Conservation (phyloP, 1,140 invertebrate species). For the Drosophila azteca region DNA sequence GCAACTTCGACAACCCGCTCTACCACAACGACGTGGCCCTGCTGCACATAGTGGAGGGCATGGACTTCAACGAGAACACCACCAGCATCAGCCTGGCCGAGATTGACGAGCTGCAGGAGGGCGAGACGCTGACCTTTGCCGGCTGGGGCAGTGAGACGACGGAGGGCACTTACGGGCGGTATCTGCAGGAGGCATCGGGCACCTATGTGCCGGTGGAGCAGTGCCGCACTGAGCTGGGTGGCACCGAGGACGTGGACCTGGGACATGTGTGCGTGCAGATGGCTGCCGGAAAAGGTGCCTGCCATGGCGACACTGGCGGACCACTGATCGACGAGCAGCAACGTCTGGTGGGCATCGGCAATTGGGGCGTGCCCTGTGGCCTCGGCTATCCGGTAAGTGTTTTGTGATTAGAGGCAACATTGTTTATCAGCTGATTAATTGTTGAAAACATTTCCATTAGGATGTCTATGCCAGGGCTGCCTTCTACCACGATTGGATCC, state of each 20-base stretch:
- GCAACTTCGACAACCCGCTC: conserved; percentile 77
- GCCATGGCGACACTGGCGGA: conserved; percentile 71
- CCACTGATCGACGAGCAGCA: conserved; percentile 60
- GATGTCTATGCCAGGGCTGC: conserved; percentile 84
- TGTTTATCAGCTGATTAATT: conserved; percentile 4
- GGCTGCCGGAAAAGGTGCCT: conserved; percentile 84
- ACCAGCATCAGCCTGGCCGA: conserved; percentile 72
- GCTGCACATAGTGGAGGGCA: conserved; percentile 72
- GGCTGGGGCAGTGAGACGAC: conserved; percentile 84
- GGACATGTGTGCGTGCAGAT: conserved; percentile 87
- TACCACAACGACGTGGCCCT: conserved; percentile 85
- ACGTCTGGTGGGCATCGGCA: conserved; percentile 73
- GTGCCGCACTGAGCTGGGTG: conserved; percentile 34
- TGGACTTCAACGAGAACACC: conserved; percentile 82
- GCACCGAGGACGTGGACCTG: conserved; percentile 59
- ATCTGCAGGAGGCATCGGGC: conserved; percentile 55
- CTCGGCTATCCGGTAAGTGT: conserved; percentile 77
- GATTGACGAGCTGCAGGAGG: conserved; percentile 60
- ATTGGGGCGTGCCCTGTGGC: conserved; percentile 86
- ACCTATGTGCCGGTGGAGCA: conserved; percentile 45
- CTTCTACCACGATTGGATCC: conserved; percentile 82
- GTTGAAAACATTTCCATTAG: conserved; percentile 7
- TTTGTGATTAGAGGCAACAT: neutral
- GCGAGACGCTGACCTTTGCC: conserved; percentile 82
- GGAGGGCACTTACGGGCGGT: conserved; percentile 41